Evolutionary conservation across 2,113 vertebrate species (phyloP).

Genomic region (Todiramphus chloris): DNA sequence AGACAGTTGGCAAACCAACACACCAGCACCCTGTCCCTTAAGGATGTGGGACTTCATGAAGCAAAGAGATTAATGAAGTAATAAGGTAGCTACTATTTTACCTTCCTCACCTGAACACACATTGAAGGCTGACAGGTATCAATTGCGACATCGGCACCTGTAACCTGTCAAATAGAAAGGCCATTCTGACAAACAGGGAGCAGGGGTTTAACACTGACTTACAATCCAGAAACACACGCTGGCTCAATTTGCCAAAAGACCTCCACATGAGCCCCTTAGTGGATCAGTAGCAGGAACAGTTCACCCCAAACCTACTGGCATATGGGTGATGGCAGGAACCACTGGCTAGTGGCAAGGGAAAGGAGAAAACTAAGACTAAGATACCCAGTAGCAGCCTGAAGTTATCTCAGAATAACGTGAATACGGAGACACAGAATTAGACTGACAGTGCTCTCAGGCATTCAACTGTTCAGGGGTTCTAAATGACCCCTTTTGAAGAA

Average conservation of each 20-base stretch:
- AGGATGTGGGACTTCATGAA: not conserved
- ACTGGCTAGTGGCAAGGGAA: not conserved
- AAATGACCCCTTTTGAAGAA: not conserved
- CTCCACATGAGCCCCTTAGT: not conserved
- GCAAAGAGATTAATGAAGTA: not conserved
- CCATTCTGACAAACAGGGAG: not conserved
- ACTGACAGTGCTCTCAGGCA: not conserved
- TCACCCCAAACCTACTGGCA: not conserved
- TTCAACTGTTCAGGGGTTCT: accelerated
- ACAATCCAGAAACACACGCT: not conserved
- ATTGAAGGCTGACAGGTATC: not conserved
- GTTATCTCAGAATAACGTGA: not conserved
- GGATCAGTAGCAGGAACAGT: accelerated
- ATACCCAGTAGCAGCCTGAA: not conserved
- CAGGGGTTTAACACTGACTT: not conserved
- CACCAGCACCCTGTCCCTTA: not conserved
- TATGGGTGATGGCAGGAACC: not conserved
- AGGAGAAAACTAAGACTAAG: not conserved
- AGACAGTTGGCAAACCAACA: not conserved
- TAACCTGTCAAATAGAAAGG: not conserved
- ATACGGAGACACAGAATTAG: not conserved
- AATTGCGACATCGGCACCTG: not conserved
- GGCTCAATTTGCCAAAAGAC: not conserved
- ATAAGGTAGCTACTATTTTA: not conserved
- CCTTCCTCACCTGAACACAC: not conserved